Base-by-base conservation (phyloP, 2,888 invertebrate genomes). In the Coenonympha glycerion region DNA sequence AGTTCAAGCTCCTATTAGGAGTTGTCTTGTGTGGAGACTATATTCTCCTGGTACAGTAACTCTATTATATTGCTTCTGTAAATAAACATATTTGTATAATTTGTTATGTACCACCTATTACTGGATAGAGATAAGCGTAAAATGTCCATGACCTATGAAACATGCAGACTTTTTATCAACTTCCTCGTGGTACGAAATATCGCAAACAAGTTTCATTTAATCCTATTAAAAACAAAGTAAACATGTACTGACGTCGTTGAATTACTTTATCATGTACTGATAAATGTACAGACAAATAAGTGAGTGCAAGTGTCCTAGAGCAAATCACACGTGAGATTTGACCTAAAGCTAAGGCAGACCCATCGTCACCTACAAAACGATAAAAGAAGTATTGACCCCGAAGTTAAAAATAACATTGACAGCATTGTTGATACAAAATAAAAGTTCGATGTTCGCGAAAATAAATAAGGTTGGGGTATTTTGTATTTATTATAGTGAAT, bases 171-270 rank as follows among this genome's bases (percentile, higher is more conserved):
- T 31, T 52, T 69, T 73, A 75, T 74, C 71, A 51, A 60, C 64
- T 72, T 72, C 68, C 69, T 69, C 53, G 57, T 44, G 16, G 39
- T 16, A 21, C 6, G 3, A 13, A 31, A 21, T 33, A n/a, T 37
- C 13, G 15, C 40, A 34, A 9, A 44, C n/a, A 13, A 34, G 40
- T 28, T 50, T 42, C 31, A 46, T 24, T 45, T 46, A 55, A 56
- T 56, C 51, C 49, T 55, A 55, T 64, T 63, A 65, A 63, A 57
- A 55, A 65, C 59, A 61, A 65, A 61, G 63, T 69, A 70, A 77
- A 74, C 69, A 60, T 48, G 53, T 59, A 68, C 64, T 76, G 76
- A 76, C 76, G 76, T 70, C 65, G 62, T 54, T 58, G 49, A 61
- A 53, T 61, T 66, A 66, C 65, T 30, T 6, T 61, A 37, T 6